Evolutionary conservation across 2,113 vertebrate genomes (phyloP).

Genomic region (Cyanoramphus novaezelandiae): DNA sequence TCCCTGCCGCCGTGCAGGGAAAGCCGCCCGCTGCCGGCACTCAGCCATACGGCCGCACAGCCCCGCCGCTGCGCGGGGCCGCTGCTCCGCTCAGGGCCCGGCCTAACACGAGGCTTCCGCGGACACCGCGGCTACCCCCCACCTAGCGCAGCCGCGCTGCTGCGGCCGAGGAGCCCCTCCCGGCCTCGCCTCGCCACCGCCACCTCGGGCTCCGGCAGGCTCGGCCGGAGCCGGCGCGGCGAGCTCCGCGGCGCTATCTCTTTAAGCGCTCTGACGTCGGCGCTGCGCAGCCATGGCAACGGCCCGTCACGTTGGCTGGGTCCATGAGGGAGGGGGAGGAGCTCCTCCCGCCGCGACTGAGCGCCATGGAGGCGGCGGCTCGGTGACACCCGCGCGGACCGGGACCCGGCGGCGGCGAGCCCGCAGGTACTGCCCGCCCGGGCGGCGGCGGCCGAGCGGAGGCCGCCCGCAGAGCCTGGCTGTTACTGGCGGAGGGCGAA

Average conservation of each 20-base stretch:
- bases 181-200: not conserved
- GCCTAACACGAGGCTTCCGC: not conserved
- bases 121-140: not conserved
- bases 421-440: not conserved
- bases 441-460: not conserved
- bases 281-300: slow-evolving; percentile 78
- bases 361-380: slow-evolving; percentile 54
- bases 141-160: no score
- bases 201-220: no score
- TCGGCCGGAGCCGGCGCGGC: not conserved
- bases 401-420: not conserved
- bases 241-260: not conserved
- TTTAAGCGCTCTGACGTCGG: slow-evolving; percentile 77
- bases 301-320: slow-evolving; percentile 77
- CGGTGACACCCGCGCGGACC: slow-evolving; percentile 38
- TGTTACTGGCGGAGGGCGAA: not conserved
- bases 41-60: not conserved
- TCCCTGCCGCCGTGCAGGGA: not conserved
- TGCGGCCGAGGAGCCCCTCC: no score
- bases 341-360: slow-evolving; percentile 45
- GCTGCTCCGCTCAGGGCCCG: not conserved
- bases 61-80: not conserved
- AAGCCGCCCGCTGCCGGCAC: not conserved
- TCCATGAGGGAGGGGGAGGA: slow-evolving; percentile 68
- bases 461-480: no score